These are phyloP conservation scores for Gerris lacustris DNA, from an alignment of 2,888 invertebrate species.

Conservation along the genomic window DNA sequence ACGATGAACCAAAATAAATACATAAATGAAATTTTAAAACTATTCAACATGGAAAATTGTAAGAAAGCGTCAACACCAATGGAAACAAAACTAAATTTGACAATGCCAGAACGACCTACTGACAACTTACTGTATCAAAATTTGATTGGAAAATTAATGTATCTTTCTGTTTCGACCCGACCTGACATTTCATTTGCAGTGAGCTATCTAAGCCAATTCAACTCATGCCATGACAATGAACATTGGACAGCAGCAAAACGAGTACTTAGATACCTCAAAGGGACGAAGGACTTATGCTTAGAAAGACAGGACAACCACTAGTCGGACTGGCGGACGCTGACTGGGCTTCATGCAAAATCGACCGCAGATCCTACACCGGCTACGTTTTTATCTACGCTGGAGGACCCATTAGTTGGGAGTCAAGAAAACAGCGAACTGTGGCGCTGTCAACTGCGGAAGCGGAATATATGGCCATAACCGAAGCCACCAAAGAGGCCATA, in stretches of 20 bases:
- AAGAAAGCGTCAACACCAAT: conserved; percentile 16
- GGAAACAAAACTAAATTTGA: conserved; percentile 17
- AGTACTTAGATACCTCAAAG: conserved; percentile 18
- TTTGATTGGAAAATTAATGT: neutral
- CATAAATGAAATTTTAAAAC: conserved; percentile 10
- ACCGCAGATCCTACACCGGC: conserved; percentile 18
- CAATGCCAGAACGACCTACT: conserved; percentile 10
- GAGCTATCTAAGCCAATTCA: conserved; percentile 13
- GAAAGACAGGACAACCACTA: conserved; percentile 12
- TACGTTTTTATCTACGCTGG: conserved; percentile 15
- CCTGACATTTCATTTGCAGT: conserved; percentile 16
- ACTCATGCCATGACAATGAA: conserved; percentile 10
- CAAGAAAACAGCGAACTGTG: conserved; percentile 19
- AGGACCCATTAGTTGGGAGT: conserved; percentile 19
- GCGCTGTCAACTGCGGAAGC: conserved; percentile 19
- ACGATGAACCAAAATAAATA: no score
- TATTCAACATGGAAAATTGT: conserved; percentile 19
- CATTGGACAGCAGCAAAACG: conserved; percentile 18
- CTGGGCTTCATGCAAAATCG: conserved; percentile 15
- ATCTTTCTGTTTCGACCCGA: conserved; percentile 13
- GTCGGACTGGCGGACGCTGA: conserved; percentile 17
- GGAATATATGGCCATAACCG: neutral
- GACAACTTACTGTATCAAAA: conserved; percentile 12
- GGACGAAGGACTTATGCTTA: conserved; percentile 17
- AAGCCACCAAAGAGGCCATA: neutral